Base-by-base conservation (phyloP, 35 echinoderm and acorn worm genomes). In the Lytechinus pictus region DNA sequence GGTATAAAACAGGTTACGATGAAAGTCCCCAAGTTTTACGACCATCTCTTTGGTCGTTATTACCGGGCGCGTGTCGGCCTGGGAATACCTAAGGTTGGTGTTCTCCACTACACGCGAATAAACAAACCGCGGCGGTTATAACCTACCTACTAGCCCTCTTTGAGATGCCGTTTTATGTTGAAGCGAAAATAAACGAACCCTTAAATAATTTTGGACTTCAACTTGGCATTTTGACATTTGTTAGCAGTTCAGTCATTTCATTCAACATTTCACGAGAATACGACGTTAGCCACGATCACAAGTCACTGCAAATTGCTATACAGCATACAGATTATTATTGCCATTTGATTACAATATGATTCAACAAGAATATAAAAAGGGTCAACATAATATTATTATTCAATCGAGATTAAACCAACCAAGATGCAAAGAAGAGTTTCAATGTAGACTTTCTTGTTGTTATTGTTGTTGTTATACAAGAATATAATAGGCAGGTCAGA, bases 51-150 rank as follows among this genome's bases (percentile, higher is more conserved):
- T 24, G 7, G 66, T 79, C 66, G 66, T 79, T 79, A 79, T 24
- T 79, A 79, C 66, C 66, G 66, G 66, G 66, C 66, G 66, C 66
- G 66, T 79, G 66, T 79, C 66, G 66, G 66, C 66, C 19, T 79
- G 66, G 66, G 66, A 24, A n/a, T 79, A 5, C 6, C 66, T 79
- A 24, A 79, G 12, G 66, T 79, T 79, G 66, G 19, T 79, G 12
- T 79, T 24, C 66, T 8, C 66, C 21, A 4, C 12, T 24, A 79
- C 66, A 79, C 66, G 21, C 66, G 66, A 24, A 24, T 79, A 79
- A 79, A 79, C 66, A 79, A 79, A 79, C 66, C n/a, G 19, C 3
- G 66, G 8, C 66, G n/a, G n/a, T 79, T 24, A 79, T 79, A 79
- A 79, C 66, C 66, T 79, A 71, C 61, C 5, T 71, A 79, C 66